Conservation (phyloP, 2,113 vertebrate genomes). For the Bathybates hornii region DNA sequence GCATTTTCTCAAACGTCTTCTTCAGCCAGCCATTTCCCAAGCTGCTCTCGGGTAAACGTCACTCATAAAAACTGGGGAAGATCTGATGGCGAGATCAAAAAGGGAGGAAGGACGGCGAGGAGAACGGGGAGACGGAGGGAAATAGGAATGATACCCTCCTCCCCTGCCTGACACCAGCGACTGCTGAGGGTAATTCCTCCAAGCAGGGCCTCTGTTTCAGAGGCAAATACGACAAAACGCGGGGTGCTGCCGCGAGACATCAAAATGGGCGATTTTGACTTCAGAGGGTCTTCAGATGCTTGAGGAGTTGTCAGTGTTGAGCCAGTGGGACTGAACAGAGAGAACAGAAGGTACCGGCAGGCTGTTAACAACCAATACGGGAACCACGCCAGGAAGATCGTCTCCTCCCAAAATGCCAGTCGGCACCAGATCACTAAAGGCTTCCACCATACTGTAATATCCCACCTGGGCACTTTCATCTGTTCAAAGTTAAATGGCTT, state of each 20-base stretch:
- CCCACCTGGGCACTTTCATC: constrained; percentile 54
- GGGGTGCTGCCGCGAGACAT: constrained; percentile 54
- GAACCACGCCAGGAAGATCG: constrained; percentile 55
- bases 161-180: constrained; percentile 25
- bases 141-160: constrained; percentile 30
- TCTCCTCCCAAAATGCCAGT: constrained; percentile 62
- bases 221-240: constrained; percentile 69
- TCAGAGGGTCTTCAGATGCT: constrained; percentile 72
- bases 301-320: constrained; percentile 60
- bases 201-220: constrained; percentile 56
- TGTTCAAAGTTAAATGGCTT: constrained; percentile 18
- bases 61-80: constrained; percentile 58
- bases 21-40: constrained; percentile 54
- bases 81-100: constrained; percentile 76
- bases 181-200: constrained; percentile 61
- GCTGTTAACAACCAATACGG: constrained; percentile 65
- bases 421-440: constrained; percentile 58
- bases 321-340: constrained; percentile 49
- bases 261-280: constrained; percentile 69
- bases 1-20: constrained; percentile 70
- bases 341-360: constrained; percentile 73
- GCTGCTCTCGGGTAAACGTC: constrained; percentile 62
- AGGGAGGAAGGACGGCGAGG: constrained; percentile 53
- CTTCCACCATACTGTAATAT: constrained; percentile 18
- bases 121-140: background rate